These are phyloP conservation scores for Trichomalopsis sarcophagae DNA, from an alignment of 1,140 invertebrate genomes.

Conservation along the genomic window DNA sequence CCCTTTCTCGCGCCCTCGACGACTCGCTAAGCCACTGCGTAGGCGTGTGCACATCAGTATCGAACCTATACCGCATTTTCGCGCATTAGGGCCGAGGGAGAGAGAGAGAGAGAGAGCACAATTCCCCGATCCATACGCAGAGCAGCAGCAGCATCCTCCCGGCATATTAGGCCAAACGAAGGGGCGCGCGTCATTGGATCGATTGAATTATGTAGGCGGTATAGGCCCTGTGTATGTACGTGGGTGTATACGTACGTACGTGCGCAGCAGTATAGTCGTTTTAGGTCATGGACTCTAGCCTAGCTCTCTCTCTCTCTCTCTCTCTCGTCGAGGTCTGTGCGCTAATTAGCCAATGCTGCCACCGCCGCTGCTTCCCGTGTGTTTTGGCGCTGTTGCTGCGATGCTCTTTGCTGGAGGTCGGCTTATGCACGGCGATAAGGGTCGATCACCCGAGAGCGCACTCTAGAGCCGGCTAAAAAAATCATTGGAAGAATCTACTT, in stretches of 20 bases:
- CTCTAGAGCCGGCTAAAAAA: too few species aligned
- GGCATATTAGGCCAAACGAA: neutral
- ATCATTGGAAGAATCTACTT: too few species aligned
- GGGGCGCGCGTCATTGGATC: slow-evolving; percentile 1
- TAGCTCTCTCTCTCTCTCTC: neutral
- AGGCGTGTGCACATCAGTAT: neutral
- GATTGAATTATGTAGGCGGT: neutral
- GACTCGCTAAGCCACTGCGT: slow-evolving; percentile 11
- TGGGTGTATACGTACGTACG: too few species aligned
- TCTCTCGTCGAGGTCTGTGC: neutral
- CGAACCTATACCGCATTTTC: neutral
- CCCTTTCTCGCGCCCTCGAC: neutral
- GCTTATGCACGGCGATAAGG: neutral
- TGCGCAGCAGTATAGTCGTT: neutral
- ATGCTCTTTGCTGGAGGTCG: neutral
- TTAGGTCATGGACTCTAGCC: slow-evolving; percentile 26
- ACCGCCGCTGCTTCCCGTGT: neutral
- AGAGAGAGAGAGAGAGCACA: neutral
- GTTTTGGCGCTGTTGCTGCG: neutral
- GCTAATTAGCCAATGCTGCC: slow-evolving; percentile 16
- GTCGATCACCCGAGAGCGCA: neutral
- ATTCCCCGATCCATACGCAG: slow-evolving; percentile 15
- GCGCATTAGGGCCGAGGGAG: slow-evolving; percentile 1
- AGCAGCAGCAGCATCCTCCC: neutral
- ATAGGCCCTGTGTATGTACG: neutral